These are phyloP conservation scores for Tragulus kanchil DNA, from an alignment of 2,113 vertebrate species.

Conservation along the genomic window DNA sequence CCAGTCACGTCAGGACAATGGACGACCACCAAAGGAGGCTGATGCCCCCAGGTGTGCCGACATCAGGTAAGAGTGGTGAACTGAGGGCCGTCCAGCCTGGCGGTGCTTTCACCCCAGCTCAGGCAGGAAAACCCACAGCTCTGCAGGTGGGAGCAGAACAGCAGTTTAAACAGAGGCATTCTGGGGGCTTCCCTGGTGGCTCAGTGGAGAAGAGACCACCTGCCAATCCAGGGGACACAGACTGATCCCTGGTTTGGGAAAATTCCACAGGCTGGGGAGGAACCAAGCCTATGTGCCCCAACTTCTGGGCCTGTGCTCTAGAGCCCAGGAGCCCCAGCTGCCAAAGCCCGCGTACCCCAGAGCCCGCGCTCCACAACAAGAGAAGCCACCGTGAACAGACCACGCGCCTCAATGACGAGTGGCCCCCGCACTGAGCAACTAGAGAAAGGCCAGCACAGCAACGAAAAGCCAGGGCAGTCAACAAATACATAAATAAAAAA, in stretches of 20 bases:
- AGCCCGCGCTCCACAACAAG: not conserved
- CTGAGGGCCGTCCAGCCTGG: not conserved
- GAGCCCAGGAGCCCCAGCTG: accelerated
- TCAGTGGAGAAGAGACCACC: not conserved
- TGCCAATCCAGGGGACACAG: too few species aligned
- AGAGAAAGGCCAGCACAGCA: not conserved
- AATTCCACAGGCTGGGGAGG: not conserved
- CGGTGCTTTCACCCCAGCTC: not conserved
- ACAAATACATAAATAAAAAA: too few species aligned
- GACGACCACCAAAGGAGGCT: not conserved
- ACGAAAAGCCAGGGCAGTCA: not conserved
- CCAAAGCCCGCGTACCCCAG: not conserved
- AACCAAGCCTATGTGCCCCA: not conserved
- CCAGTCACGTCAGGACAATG: not conserved
- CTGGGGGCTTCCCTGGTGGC: not conserved
- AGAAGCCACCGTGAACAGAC: accelerated
- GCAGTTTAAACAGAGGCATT: not conserved
- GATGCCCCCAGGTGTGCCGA: too few species aligned
- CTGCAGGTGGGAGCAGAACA: not conserved
- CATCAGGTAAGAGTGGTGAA: accelerated
- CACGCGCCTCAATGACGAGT: accelerated
- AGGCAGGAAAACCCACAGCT: not conserved
- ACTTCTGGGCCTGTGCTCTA: not conserved
- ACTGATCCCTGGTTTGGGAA: not conserved
- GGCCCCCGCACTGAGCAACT: not conserved